Evolutionary conservation across 2,113 vertebrate genomes (phyloP), one percentile per base, ranked within the genome.

Genomic region (Epinephelus lanceolatus): DNA sequence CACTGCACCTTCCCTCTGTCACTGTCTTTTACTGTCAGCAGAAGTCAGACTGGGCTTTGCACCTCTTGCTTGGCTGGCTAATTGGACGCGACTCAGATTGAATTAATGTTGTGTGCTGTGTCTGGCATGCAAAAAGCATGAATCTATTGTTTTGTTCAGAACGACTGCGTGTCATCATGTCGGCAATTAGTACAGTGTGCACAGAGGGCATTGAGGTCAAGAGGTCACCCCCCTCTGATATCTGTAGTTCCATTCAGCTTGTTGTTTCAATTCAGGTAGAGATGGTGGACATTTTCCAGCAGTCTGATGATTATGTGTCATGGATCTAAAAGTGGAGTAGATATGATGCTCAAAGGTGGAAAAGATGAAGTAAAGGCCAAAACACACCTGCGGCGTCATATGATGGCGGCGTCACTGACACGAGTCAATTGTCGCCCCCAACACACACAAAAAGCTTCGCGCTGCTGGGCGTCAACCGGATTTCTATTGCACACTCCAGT

Each of bases 21-120:
- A 73, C 69, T 75, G 78, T 82, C 13, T 71, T 71, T 88, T 82
- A 82, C 27, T 68, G 65, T 78, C 65, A 79, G 84, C 67, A 59
- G 80, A 82, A 27, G 73, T 71, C 79, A 60, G 78, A 53, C 76
- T 27, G 61, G 80, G 71, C 69, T 76, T 25, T 71, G 53, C 62
- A 77, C 71, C 70, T 86, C 74, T 67, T 85, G 86, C 71, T 76
- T 84, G 40, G 27, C 62, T 30, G 7, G 51, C 78, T 81, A 86
- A 90, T 85, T 85, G 47, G 85, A 85, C 77, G 55, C 30, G 59
- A 87, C 76, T 88, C 69, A 47, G 80, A 92, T 83, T 80, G 73
- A 90, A 84, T 92, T 90, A 74, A 91, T 90, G 77, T 79, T 60
- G 56, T 78, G 80, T 59, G 23, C 18, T 53, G 72, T 71, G 68